Conservation (phyloP, 2,113 vertebrate genomes). For the Copsychus sechellarum region DNA sequence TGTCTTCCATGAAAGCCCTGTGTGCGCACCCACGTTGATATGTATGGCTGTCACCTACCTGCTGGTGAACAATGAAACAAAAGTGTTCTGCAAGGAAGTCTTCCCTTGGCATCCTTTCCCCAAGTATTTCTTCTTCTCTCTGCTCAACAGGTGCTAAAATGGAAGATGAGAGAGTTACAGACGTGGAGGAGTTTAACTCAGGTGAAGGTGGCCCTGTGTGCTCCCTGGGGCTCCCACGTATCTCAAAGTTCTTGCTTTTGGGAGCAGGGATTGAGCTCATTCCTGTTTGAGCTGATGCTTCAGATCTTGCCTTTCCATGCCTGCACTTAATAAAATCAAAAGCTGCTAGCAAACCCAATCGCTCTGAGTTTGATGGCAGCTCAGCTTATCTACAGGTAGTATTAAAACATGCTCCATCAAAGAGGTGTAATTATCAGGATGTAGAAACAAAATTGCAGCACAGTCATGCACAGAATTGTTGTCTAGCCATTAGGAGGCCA, state of each 20-base stretch:
- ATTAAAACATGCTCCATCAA: neutral
- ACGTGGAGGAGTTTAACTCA: neutral
- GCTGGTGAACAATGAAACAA: neutral
- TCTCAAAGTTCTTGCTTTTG: neutral
- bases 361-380: accelerated
- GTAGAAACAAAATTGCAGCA: neutral
- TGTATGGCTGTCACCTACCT: neutral
- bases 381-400: neutral
- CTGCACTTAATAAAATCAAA: neutral
- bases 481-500: neutral
- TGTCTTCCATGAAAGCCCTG: neutral
- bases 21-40: neutral
- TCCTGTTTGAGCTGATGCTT: neutral
- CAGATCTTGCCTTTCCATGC: neutral
- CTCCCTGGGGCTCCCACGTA: neutral
- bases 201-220: neutral
- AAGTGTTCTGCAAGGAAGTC: neutral
- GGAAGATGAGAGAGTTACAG: neutral
- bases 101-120: neutral
- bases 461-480: neutral
- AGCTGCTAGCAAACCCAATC: neutral
- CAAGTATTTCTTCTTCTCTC: neutral
- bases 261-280: neutral
- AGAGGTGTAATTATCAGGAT: neutral
- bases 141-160: neutral